Base-by-base conservation (phyloP, 2,113 vertebrate genomes). In the Prionailurus viverrinus region DNA sequence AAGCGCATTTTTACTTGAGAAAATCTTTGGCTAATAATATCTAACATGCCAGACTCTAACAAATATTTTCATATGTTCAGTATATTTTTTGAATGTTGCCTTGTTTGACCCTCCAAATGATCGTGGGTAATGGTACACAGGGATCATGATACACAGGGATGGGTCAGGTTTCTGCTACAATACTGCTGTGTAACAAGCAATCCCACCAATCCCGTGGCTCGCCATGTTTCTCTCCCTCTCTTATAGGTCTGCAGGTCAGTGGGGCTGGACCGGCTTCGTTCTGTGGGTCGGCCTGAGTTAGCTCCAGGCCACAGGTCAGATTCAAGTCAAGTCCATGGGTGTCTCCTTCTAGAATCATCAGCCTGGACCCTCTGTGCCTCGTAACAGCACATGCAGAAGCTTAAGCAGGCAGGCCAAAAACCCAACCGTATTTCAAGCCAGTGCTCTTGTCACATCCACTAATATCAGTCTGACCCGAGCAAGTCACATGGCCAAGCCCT, bases 101-200 rank as follows among this genome's bases (percentile, higher is more conserved):
- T 88, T 89, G 19, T 86, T 79, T 84, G 41, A 83, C 41, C 53
- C 4, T 25, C n/a, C 41, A 58, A 53, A 48, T 15, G 13, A 29
- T 33, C 55, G 33, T 11, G 58, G 12, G 3, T 29, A 6, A 51
- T 27, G 14, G 29, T 45, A 45, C 45, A 9, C 7, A 45, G 45
- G 45, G 7, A 45, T 48, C 23, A 39, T 19, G 0, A 39, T 0
- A 14, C 4, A 0, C 0, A 1, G 13, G 45, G 10, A 41, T 71
- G 0, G 33, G 76, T 48, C 91, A 71, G 89, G 12, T 21, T 88
- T 93, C 71, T 53, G 71, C 79, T 21, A 3, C 8, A 19, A 9
- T 21, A 21, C 61, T 21, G 53, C 81, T 55, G 27, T 7, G 71
- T 90, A 82, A 95, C 58, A 68, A 96, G 39, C 29, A 81, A 19